These are phyloP conservation scores for Strigops habroptila DNA, from an alignment of 2,113 vertebrate species.

Conservation along the genomic window DNA sequence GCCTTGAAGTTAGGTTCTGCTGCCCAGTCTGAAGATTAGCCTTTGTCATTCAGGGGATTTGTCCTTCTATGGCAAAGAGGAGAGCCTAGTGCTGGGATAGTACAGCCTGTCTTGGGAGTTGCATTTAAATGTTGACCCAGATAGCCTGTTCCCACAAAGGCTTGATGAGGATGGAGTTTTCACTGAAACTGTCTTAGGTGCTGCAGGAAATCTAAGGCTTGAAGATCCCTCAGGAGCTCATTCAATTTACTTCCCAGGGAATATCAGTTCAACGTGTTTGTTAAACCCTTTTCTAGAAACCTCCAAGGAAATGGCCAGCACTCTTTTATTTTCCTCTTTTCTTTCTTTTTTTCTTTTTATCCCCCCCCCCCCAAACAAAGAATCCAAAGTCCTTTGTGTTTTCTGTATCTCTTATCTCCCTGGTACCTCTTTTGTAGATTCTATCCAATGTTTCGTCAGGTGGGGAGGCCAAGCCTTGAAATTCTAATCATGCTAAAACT, in stretches of 20 bases:
- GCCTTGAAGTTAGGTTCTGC: neutral
- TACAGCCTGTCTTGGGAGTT: neutral
- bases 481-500: neutral
- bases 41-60: neutral
- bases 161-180: neutral
- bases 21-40: neutral
- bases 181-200: neutral
- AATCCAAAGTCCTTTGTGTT: neutral
- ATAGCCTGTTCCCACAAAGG: neutral
- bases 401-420: neutral
- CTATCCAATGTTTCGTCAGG: neutral
- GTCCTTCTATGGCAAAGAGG: neutral
- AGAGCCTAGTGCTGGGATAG: neutral
- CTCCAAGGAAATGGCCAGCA: neutral
- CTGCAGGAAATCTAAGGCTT: neutral
- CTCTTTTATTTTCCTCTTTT: neutral
- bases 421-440: neutral
- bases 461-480: neutral
- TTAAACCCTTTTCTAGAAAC: neutral
- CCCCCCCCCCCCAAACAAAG: neutral
- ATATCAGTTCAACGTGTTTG: neutral
- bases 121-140: neutral
- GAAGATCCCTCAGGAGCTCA: neutral
- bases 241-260: neutral
- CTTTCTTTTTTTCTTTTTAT: too few relatives aligned